Evolutionary conservation across 2,888 invertebrate species (phyloP), one percentile per base, ranked within the genome.

Genomic region (Drosophila picticornis): DNA sequence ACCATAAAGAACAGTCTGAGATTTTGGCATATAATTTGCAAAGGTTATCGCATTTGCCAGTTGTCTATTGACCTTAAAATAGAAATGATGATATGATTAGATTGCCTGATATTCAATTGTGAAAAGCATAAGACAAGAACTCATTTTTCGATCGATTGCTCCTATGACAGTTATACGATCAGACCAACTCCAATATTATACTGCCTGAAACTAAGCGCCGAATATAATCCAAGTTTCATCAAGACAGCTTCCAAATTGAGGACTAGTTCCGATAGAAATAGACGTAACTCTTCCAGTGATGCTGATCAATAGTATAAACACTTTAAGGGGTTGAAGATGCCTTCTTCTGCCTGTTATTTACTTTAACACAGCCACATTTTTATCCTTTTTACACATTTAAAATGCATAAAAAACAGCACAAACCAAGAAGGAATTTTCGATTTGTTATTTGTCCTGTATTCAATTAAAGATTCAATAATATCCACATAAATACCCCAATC

Each of bases 401-500:
- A 22, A 11, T 43, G 43, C 10, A 22, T n/a, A 2, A 40, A n/a
- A 40, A n/a, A 5, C 10, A 40, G 9, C 22, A 13, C 16, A 16
- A 27, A 50, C 50, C 10, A 50, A 10, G 9, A 27, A 10, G 25
- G 50, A 27, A 19, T 27, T 50, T 19, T 19, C 16, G 50, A 16
- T 9, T 57, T 46, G 22, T 16, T 46, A 16, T 22, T 31, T n/a
- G 3, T 34, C 27, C 34, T 22, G 1, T 11, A 56, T 81, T 71
- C 75, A 82, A 83, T 77, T 63, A 65, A 40, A 58, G 13, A 63
- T 67, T 72, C 73, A 53, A 77, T 76, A 62, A 77, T 29, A 46
- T 48, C 36, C 25, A 40, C 61, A 78, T 78, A 73, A 59, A 73
- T 73, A 62, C 58, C 38, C 40, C 59, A 62, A 60, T 36, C 55